Evolutionary conservation across 2,797 vertebrate species (phyloP).

Genomic region (Fundulus diaphanus): DNA sequence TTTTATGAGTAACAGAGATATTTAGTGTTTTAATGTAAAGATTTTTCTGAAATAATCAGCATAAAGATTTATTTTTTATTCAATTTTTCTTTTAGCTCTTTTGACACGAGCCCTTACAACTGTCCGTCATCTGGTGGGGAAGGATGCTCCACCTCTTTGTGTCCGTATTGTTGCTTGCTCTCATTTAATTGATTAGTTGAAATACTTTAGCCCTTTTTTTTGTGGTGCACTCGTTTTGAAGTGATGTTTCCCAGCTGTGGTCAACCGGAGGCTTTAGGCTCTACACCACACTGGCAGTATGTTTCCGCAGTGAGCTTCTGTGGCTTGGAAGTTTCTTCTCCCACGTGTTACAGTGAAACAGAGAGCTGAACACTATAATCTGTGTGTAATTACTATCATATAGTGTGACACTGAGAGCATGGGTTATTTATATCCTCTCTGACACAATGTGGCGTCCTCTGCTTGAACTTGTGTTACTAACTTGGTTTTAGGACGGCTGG

Average conservation of each 20-base stretch:
- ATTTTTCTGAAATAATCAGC: neutral
- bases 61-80: neutral
- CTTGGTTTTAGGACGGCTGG: neutral
- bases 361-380: conserved; percentile 23
- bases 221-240: neutral
- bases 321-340: neutral
- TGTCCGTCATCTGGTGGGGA: neutral
- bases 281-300: neutral
- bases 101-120: neutral
- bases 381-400: conserved; percentile 39
- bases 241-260: neutral
- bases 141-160: neutral
- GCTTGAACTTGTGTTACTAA: neutral
- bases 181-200: neutral
- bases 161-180: neutral
- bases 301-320: neutral
- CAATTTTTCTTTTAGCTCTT: neutral
- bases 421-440: conserved; percentile 28
- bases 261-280: neutral
- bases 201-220: neutral
- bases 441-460: neutral
- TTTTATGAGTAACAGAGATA: no score
- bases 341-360: neutral
- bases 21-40: no score
- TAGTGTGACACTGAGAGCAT: conserved; percentile 10